Base-by-base conservation (phyloP, 2,113 vertebrate species). In the Poeciliopsis retropinna region DNA sequence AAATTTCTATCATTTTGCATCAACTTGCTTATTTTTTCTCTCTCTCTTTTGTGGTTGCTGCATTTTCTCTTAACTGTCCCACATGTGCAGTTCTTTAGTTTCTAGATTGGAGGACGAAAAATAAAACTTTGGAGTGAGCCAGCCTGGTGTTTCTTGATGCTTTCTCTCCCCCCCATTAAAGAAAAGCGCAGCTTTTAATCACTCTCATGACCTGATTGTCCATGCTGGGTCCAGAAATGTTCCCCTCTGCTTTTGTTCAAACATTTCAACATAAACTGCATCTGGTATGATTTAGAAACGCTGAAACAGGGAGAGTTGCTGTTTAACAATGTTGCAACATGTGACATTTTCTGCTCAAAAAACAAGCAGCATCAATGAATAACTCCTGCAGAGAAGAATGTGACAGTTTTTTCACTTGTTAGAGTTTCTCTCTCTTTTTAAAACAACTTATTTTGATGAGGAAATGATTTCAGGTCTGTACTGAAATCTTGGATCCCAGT, bases 151-250 rank as follows among this genome's bases (percentile, higher is more conserved):
- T 64, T 61, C 72, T 54, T 60, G 69, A 31, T 0, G 25, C 9
- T 28, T 31, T 51, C 47, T 8, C 19, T 29, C 11, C 6, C 11
- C 11, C 6, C 51, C 73, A 76, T 73, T 78, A 73, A 44, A 64
- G 27, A 73, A 39, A 64, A 70, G 84, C 80, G 64, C 78, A 86
- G 73, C 61, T 85, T 84, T 72, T 76, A 86, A 86, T 79, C 76
- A 69, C 75, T 76, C 44, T 78, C 70, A 67, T 65, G 77, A 72
- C n/a, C 4, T 1, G 29, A 29, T 64, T 73, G 37, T 19, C 44
- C 32, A 12, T 74, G 60, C 67, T 71, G 64, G 79, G 67, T 29
- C 64, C 39, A 67, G 29, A 75, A 61, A 79, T 25, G 19, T 65
- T 66, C 54, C 72, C 57, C 57, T 76, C 60, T 22, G 47, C 54